phyloP scores from a whole-genome alignment of 2,113 vertebrate genomes.

The Aegypius monachus region DNA sequence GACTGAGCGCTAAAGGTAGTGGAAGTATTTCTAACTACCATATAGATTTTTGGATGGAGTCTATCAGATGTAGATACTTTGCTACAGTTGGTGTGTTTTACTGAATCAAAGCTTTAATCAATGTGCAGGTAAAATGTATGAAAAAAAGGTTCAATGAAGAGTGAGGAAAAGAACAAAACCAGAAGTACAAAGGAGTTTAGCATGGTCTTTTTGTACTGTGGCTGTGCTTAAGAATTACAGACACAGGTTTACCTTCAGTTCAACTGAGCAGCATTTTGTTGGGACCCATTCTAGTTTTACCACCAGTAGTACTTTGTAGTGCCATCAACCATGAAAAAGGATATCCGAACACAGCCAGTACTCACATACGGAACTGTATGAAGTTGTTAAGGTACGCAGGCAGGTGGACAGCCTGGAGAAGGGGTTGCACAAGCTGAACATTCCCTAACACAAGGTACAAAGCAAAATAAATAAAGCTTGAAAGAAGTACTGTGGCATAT shows the following conservation, averaged over 20 bases:
- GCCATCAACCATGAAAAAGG: background rate
- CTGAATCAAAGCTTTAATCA: background rate
- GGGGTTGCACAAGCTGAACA: background rate
- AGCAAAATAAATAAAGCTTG: background rate
- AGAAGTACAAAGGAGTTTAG: background rate
- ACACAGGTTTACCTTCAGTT: background rate
- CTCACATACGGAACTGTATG: background rate
- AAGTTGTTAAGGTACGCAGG: background rate
- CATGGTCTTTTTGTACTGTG: background rate
- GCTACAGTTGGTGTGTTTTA: background rate
- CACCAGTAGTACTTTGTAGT: background rate
- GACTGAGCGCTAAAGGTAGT: background rate
- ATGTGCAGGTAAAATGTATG: background rate
- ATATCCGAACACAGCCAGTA: background rate
- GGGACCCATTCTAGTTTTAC: background rate
- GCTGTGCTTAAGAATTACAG: background rate
- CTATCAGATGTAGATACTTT: background rate
- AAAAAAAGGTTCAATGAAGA: background rate
- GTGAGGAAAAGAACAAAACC: background rate
- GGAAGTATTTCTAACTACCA: background rate
- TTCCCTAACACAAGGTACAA: background rate
- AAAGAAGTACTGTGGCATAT: background rate
- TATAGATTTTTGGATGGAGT: background rate
- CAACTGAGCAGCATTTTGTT: background rate
- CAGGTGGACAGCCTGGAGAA: background rate